Evolutionary conservation across 2,113 vertebrate genomes (phyloP).

Genomic region (Pungitius pungitius): DNA sequence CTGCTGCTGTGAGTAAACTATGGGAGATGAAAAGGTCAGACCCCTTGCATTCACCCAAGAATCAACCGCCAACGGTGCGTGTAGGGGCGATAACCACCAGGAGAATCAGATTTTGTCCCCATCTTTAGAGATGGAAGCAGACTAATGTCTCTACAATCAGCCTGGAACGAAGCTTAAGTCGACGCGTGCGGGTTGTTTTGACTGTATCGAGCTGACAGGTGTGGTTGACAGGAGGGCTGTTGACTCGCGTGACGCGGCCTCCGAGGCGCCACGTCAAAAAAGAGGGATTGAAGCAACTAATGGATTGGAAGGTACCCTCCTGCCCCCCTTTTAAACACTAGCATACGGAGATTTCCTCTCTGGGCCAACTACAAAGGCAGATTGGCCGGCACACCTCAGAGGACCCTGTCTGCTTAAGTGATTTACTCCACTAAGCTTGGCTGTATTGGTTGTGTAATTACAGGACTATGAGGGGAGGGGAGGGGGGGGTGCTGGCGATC

Average conservation of each 20-base stretch:
- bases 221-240: conserved; percentile 51
- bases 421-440: conserved; percentile 66
- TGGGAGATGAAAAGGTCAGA: conserved; percentile 4
- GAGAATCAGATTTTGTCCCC: neutral
- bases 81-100: too few species aligned
- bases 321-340: conserved; percentile 29
- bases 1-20: conserved; percentile 9
- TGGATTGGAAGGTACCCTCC: conserved; percentile 37
- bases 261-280: conserved; percentile 24
- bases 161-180: too few species aligned
- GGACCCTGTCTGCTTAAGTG: conserved; percentile 67
- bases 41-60: conserved; percentile 1
- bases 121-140: neutral
- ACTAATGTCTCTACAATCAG: neutral
- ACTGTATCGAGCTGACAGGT: conserved; percentile 46
- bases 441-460: conserved; percentile 65
- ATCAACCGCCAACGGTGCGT: neutral
- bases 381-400: conserved; percentile 67
- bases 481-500: neutral
- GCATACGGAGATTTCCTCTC: conserved; percentile 75
- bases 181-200: conserved; percentile 9
- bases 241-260: conserved; percentile 18
- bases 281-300: conserved; percentile 43
- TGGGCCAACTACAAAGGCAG: conserved; percentile 43
- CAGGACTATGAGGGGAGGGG: conserved; percentile 55